Evolutionary conservation across 2,888 invertebrate genomes (phyloP).

Genomic region (Mesorhabditis spiculigera): DNA sequence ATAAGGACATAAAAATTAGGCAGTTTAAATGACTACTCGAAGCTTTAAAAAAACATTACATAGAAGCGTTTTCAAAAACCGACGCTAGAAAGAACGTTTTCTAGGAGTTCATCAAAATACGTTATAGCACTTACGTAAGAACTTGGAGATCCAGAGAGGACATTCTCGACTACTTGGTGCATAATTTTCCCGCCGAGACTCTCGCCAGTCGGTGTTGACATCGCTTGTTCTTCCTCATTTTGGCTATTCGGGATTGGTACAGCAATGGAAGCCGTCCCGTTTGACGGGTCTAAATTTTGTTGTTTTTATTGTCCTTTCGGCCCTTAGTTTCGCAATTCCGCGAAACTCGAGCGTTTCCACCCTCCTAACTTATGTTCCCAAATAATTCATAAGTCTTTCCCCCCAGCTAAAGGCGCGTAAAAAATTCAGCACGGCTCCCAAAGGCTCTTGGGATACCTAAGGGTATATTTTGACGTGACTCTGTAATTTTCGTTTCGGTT

Average conservation of each 20-base stretch:
- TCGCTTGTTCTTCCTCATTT: neutral
- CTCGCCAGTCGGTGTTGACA: neutral
- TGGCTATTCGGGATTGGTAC: neutral
- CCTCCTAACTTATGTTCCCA: neutral
- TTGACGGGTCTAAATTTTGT: neutral
- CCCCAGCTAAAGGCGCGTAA: too few relatives aligned
- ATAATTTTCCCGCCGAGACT: conserved; percentile 1
- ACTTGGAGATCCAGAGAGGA: conserved; percentile 1
- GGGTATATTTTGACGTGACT: too few relatives aligned
- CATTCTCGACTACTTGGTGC: conserved; percentile 1
- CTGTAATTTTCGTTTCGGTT: too few relatives aligned
- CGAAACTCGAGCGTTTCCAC: neutral
- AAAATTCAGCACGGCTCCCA: too few relatives aligned
- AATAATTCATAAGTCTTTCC: too few relatives aligned
- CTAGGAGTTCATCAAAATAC: too few relatives aligned
- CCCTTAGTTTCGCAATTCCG: neutral
- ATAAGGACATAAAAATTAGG: too few relatives aligned
- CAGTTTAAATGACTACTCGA: too few relatives aligned
- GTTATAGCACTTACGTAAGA: neutral
- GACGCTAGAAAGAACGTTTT: too few relatives aligned
- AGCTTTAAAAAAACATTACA: too few relatives aligned
- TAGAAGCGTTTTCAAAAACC: too few relatives aligned
- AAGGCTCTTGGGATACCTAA: too few relatives aligned
- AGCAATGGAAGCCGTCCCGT: neutral
- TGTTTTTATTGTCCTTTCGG: neutral